Evolutionary conservation across 2,888 invertebrate species (phyloP), one percentile per base, ranked within the genome.

Genomic region (Elysia crispata): DNA sequence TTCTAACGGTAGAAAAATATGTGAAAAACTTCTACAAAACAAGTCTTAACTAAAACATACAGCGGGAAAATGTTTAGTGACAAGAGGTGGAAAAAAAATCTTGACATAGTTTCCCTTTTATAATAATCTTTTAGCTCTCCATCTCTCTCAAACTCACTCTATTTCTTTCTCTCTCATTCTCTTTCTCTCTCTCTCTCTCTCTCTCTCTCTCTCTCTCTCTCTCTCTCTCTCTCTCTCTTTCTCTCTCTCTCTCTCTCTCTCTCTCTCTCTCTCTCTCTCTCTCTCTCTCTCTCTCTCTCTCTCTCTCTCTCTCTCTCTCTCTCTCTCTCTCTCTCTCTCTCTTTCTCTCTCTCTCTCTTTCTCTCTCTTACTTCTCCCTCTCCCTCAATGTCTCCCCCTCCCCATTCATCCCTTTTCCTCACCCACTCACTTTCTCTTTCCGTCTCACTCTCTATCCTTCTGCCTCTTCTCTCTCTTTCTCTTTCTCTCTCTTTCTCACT

Each of bases 131-230:
- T 11, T 41, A 41, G 11, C 11, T 6, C 41, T 41, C 5, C 5
- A 3, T 41, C 41, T 11, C 41, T 11, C 41, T 41, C n/a, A 11
- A 6, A 41, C 41, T 41, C 41, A 6, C 41, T 41, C 41, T 41
- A 6, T 11, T 41, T 41, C 41, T 41, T 11, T 41, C 41, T 41
- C 41, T 41, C 41, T 41, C 41, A 6, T 11, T 60, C 60, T n/a
- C 15, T 60, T 15, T 60, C 15, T 60, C 60, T 60, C 60, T 18
- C 13, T 73, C 18, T 11, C n/a, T 49, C 54, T 73, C 28, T 41
- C 60, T 60, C 60, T 60, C 60, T 60, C 60, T 60, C 60, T 60
- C 69, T 60, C 60, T 60, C 15, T 60, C 60, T 60, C 60, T 60
- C 60, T 60, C 60, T 60, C 60, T 8, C 15, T 60, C 60, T 60